These are phyloP conservation scores for Apostichopus parvimensis DNA, from an alignment of 35 echinoderm and acorn worm species.

Conservation along the genomic window DNA sequence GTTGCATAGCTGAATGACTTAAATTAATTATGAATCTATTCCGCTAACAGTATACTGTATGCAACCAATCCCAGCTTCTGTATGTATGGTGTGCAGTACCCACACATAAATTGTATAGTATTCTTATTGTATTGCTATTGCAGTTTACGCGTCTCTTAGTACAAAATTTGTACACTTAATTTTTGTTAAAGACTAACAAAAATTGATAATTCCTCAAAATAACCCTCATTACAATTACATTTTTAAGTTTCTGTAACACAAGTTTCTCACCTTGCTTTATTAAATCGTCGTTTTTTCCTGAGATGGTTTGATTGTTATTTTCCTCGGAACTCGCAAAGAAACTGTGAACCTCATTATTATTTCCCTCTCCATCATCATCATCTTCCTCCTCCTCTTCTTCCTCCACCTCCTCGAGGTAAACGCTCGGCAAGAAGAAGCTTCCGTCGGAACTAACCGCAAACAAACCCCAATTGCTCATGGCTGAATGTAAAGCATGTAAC, in stretches of 20 bases:
- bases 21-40: too few species aligned
- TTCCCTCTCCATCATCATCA: not conserved
- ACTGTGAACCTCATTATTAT: not conserved
- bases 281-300: not conserved
- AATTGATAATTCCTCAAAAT: too few species aligned
- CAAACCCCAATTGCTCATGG: slow-evolving; percentile 26
- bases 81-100: too few species aligned
- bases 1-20: too few species aligned
- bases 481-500: not conserved
- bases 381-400: not conserved
- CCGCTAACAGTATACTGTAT: too few species aligned
- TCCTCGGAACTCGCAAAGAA: not conserved
- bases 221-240: too few species aligned
- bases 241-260: not conserved
- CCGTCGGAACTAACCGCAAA: not conserved
- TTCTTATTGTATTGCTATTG: too few species aligned
- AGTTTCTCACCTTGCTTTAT: slow-evolving; percentile 32
- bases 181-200: too few species aligned
- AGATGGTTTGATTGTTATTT: not conserved
- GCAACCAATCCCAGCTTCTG: too few species aligned
- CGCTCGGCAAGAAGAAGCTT: slow-evolving; percentile 15
- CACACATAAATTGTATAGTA: too few species aligned
- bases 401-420: slow-evolving; percentile 6
- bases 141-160: too few species aligned
- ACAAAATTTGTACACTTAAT: too few species aligned